These are phyloP conservation scores for Colletes collaris DNA, from an alignment of 2,888 invertebrate genomes.

Conservation along the genomic window DNA sequence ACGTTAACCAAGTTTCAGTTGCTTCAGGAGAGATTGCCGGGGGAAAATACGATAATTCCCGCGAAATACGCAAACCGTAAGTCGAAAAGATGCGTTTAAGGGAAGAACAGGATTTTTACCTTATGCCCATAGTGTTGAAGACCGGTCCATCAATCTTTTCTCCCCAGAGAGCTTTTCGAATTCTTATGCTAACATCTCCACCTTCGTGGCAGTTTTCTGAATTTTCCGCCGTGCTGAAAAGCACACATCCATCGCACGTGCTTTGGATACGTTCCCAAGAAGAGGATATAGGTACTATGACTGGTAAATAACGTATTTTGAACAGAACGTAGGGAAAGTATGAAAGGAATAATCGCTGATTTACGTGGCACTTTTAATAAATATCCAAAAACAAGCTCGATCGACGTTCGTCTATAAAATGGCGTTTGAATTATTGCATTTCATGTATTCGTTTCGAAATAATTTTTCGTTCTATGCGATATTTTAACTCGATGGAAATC, in stretches of 20 bases:
- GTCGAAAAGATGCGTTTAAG: background rate
- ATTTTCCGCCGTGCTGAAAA: conserved; percentile 4
- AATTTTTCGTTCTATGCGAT: no score
- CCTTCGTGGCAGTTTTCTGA: conserved; percentile 13
- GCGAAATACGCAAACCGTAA: background rate
- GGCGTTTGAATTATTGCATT: no score
- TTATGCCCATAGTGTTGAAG: conserved; percentile 25
- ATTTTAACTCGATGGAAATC: no score
- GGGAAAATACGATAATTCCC: background rate
- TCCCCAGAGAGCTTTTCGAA: conserved; percentile 41
- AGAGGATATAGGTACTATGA: background rate
- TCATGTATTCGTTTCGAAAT: no score
- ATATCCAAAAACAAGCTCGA: no score
- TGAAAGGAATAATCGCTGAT: no score
- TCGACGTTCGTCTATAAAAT: no score
- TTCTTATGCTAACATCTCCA: conserved; percentile 25
- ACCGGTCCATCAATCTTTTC: conserved; percentile 46
- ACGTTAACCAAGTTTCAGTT: no score
- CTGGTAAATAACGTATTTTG: background rate
- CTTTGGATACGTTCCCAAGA: conserved; percentile 15
- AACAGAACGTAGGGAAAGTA: background rate
- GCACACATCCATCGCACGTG: background rate
- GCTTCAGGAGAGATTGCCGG: no score
- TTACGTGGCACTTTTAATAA: no score
- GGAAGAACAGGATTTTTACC: conserved; percentile 8